Conservation (phyloP, 1,140 invertebrate species). For the Zaprionus africanus region DNA sequence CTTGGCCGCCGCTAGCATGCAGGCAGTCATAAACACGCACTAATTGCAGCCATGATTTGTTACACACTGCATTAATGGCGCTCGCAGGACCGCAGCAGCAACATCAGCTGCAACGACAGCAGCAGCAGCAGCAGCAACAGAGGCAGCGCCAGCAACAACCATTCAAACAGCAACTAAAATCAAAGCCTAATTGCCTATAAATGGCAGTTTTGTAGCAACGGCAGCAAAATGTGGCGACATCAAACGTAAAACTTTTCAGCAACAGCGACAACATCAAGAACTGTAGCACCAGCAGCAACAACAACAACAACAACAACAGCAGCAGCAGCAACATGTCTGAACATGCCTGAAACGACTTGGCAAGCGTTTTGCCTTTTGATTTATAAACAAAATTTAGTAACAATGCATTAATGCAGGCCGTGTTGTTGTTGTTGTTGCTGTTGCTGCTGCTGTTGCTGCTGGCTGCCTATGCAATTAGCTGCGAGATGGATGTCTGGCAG, state of each 20-base stretch:
- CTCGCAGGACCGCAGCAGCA: constrained; percentile 55
- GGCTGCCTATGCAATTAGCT: constrained; percentile 69
- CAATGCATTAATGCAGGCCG: constrained; percentile 58
- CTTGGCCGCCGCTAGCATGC: constrained; percentile 32
- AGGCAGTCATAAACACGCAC: constrained; percentile 77
- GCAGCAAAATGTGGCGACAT: constrained; percentile 64
- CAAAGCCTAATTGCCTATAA: constrained; percentile 77
- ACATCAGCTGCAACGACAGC: constrained; percentile 22
- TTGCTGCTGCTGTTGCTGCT: constrained; percentile 24
- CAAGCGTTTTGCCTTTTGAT: constrained; percentile 63
- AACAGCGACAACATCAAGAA: constrained; percentile 37
- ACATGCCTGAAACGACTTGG: constrained; percentile 31
- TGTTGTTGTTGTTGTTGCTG: constrained; percentile 34
- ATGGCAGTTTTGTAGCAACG: constrained; percentile 66
- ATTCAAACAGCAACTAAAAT: constrained; percentile 66
- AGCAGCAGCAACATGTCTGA: constrained; percentile 21
- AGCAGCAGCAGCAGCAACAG: constrained; percentile 23
- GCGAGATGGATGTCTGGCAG: constrained; percentile 49
- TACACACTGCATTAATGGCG: constrained; percentile 68
- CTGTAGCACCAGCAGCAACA: constrained; percentile 35
- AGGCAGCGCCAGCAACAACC: constrained; percentile 29
- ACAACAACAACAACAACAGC: constrained; percentile 18
- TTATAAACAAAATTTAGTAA: constrained; percentile 80
- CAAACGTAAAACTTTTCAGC: constrained; percentile 64
- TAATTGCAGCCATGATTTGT: constrained; percentile 81